A percentile compares a stretch with the other conserved stretches of the same genome.
Evolutionary conservation across 2,113 vertebrate species (phyloP).

Genomic region (Embiotoca jacksoni): DNA sequence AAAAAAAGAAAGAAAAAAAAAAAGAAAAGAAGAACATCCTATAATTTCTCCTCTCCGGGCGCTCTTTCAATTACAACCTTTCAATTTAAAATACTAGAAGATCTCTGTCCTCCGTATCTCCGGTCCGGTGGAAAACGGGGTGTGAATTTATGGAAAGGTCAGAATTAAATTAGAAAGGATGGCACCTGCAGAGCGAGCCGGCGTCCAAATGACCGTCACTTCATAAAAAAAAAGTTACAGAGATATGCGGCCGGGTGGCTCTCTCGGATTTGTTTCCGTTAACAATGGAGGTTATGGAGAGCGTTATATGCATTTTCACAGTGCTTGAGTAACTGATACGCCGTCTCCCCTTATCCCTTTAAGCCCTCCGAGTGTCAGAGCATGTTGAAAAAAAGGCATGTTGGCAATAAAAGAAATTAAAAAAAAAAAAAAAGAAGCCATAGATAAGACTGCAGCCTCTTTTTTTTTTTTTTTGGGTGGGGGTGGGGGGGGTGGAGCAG

Average conservation of each 20-base stretch:
- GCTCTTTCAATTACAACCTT: conserved; percentile 78
- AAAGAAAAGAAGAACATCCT: conserved; percentile 59
- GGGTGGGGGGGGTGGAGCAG: conserved; percentile 56
- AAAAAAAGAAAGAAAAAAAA: conserved; percentile 16
- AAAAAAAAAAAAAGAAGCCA: conserved; percentile 21
- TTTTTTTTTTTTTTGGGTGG: no score
- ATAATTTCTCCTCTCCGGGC: conserved; percentile 64
- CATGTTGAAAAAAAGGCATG: conserved; percentile 63
- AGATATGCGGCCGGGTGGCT: conserved; percentile 60
- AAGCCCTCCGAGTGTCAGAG: conserved; percentile 74
- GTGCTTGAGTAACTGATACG: conserved; percentile 73
- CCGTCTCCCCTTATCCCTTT: conserved; percentile 70
- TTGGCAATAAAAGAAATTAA: conserved; percentile 61
- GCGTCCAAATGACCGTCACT: conserved; percentile 65
- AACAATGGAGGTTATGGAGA: conserved; percentile 70
- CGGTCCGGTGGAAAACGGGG: conserved; percentile 51
- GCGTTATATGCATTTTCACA: conserved; percentile 73
- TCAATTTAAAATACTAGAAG: conserved; percentile 70
- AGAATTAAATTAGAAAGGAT: conserved; percentile 74
- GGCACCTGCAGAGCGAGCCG: conserved; percentile 39
- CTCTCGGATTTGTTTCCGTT: conserved; percentile 66
- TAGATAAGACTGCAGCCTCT: conserved; percentile 62
- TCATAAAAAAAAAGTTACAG: conserved; percentile 63
- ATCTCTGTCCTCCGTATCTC: conserved; percentile 50
- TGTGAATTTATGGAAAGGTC: conserved; percentile 81